A percentile compares a stretch with the other conserved stretches of the same genome.
Evolutionary conservation across 2,888 invertebrate species (phyloP).

Genomic region (Spodoptera picta): DNA sequence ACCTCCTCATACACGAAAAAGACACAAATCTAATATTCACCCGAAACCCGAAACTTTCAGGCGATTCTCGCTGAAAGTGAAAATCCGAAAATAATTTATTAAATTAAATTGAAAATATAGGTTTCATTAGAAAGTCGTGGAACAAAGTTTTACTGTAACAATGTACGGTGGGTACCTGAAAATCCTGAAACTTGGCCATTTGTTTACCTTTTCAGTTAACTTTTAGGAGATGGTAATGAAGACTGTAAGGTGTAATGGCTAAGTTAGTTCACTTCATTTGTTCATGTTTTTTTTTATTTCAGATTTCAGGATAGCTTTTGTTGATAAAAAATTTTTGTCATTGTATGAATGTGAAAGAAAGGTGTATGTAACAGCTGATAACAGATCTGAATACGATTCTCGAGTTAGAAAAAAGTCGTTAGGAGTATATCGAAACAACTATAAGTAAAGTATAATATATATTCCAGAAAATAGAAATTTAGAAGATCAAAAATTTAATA

Average conservation of each 20-base stretch:
- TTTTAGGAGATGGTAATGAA: conserved; percentile 57
- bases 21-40: too few relatives aligned
- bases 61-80: not conserved
- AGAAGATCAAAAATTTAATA: too few relatives aligned
- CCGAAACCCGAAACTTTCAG: too few relatives aligned
- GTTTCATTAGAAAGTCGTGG: conserved; percentile 41
- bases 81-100: conserved; percentile 46
- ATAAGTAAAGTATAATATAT: too few relatives aligned
- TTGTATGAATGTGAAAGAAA: too few relatives aligned
- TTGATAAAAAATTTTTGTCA: conserved; percentile 3
- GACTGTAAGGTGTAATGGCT: conserved; percentile 47
- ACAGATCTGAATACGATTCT: too few relatives aligned
- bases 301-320: conserved; percentile 14
- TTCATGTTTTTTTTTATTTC: conserved; percentile 24
- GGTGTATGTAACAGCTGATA: too few relatives aligned
- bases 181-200: conserved; percentile 52
- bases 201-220: conserved; percentile 48
- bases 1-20: too few relatives aligned
- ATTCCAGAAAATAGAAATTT: too few relatives aligned
- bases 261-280: conserved; percentile 46
- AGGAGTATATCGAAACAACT: too few relatives aligned
- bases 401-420: too few relatives aligned
- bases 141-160: conserved; percentile 42
- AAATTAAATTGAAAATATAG: conserved; percentile 53
- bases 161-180: conserved; percentile 35